Evolutionary conservation across 2,113 vertebrate species (phyloP).

Genomic region (Xenus cinereus): DNA sequence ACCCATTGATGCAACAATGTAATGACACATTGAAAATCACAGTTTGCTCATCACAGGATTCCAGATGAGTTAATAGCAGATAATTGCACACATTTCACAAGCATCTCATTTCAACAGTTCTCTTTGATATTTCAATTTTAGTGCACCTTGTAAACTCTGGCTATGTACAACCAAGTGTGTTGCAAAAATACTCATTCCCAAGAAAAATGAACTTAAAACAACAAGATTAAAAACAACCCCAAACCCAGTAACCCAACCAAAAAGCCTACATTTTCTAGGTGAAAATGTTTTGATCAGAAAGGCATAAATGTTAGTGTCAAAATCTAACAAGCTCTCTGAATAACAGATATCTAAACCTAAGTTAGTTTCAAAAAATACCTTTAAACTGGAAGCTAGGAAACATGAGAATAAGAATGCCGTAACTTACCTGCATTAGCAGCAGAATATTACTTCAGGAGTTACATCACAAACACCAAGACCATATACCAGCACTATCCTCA

Average conservation of each 20-base stretch:
- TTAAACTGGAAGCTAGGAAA: background rate
- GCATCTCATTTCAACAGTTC: constrained; percentile 39
- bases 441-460: background rate
- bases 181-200: background rate
- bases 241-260: background rate
- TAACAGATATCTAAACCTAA: background rate
- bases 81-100: constrained; percentile 61
- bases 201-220: background rate
- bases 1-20: constrained; percentile 63
- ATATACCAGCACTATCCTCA: background rate
- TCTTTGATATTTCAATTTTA: constrained; percentile 52
- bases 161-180: background rate
- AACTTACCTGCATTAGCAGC: background rate
- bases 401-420: background rate
- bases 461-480: background rate
- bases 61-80: constrained; percentile 66
- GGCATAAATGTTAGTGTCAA: background rate
- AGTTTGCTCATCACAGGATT: constrained; percentile 67
- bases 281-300: background rate
- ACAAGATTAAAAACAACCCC: background rate
- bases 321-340: background rate
- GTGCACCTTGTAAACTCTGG: constrained; percentile 35
- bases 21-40: constrained; percentile 68
- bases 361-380: background rate
- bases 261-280: background rate